A percentile compares a stretch with the other conserved stretches of the same genome.
Conservation (phyloP, 2,113 vertebrate species). For the Indicator maculatus region DNA sequence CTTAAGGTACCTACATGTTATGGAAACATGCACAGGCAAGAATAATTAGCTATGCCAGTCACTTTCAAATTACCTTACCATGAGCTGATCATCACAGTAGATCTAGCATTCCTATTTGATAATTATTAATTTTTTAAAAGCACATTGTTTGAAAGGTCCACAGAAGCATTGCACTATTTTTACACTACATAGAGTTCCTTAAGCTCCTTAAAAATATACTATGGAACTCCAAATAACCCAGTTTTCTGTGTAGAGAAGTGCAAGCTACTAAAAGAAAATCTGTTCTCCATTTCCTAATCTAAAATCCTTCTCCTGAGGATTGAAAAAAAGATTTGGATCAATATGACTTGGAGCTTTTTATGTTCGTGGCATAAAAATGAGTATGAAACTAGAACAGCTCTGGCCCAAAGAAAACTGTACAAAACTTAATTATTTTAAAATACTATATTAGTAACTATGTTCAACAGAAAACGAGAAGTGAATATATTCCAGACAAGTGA, state of each 20-base stretch:
- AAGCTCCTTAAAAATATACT: background rate
- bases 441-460: background rate
- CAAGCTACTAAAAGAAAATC: background rate
- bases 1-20: background rate
- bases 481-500: background rate
- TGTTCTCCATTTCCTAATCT: background rate
- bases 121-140: background rate
- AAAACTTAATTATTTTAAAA: background rate
- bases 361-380: background rate
- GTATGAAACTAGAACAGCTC: background rate
- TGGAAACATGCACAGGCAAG: background rate
- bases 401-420: background rate
- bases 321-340: background rate
- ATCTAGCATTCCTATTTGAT: background rate
- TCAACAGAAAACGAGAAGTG: background rate
- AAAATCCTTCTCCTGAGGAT: background rate
- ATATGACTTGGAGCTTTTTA: background rate
- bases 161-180: background rate
- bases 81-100: background rate
- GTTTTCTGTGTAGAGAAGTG: background rate
- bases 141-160: background rate
- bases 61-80: background rate
- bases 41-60: background rate
- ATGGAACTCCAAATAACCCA: background rate
- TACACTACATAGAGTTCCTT: background rate